Base-by-base conservation (phyloP, 2,888 invertebrate genomes). In the Syrphus vitripennis region DNA sequence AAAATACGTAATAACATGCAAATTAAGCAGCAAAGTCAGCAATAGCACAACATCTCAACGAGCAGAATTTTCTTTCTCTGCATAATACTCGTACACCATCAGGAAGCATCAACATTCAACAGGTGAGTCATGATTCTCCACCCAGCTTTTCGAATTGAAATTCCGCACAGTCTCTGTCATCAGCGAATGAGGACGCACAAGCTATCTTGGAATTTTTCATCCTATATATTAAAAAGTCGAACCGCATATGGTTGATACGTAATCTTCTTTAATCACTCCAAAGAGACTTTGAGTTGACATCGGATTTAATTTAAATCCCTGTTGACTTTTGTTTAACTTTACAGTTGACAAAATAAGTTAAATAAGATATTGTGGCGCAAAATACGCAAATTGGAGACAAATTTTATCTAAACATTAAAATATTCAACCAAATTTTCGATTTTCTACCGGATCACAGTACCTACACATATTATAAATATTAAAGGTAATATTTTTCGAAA, bases 1-100 rank as follows among this genome's bases (percentile, higher is more conserved):
- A 16, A 72, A 48, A 55, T 57, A 83, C 72, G 72, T 72, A 83
- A 83, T 83, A 83, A 78, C 83, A 83, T 83, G 83, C 83, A 83
- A 83, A 83, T 83, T 83, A 34, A 83, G 67, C 82, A 78, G 69
- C 29, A 74, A 31, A 74, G 72, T 63, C 72, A 57, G 83, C 55
- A 31, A 10, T n/a, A 50, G 53, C 53, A n/a, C n/a, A n/a, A n/a
- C n/a, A 53, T 63, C 72, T 74, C 72, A 71, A 83, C 59, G 40
- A 69, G 53, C 7, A 24, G 21, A 40, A 7, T 14, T 34, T 31
- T 31, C 19, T 57, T 34, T 10, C 29, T 21, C 12, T 61, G 34
- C 50, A 9, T 34, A 9, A 6, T 12, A 34, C 6, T 10, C 10
- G 1, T 12, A 48, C 31, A 37, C 53, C 21, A 48, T 48, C 50